Conservation (phyloP, 2,888 invertebrate genomes). For the Ophraella communa region DNA sequence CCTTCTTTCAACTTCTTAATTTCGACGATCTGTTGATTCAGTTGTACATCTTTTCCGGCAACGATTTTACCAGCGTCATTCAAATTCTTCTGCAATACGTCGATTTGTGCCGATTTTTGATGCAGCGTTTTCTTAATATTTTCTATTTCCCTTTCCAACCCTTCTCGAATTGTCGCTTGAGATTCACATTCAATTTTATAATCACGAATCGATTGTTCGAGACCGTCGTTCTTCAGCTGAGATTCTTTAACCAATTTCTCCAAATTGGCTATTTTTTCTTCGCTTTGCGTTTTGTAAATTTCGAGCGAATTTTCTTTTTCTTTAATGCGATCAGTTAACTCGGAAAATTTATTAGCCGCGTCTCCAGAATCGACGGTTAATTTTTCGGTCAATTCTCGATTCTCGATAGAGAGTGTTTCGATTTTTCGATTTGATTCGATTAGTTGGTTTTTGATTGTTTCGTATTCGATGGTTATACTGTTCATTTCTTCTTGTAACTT, state of each 20-base stretch:
- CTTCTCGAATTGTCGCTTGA: slow-evolving; percentile 27
- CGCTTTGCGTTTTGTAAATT: slow-evolving; percentile 42
- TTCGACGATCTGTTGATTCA: slow-evolving; percentile 41
- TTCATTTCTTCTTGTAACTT: slow-evolving; percentile 34
- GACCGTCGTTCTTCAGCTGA: slow-evolving; percentile 9
- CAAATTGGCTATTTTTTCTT: slow-evolving; percentile 46
- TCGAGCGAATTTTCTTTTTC: slow-evolving; percentile 47
- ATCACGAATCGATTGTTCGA: slow-evolving; percentile 22
- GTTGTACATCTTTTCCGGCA: slow-evolving; percentile 31
- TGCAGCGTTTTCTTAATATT: slow-evolving; percentile 27
- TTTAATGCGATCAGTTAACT: slow-evolving; percentile 45
- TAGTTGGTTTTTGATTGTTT: slow-evolving; percentile 32
- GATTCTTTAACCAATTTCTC: slow-evolving; percentile 20
- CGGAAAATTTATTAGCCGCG: slow-evolving; percentile 45
- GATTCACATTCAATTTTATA: slow-evolving; percentile 28
- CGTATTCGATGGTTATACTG: slow-evolving; percentile 28
- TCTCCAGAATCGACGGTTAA: slow-evolving; percentile 45
- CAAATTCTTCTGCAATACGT: slow-evolving; percentile 19
- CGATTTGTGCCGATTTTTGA: slow-evolving; percentile 33
- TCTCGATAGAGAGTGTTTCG: slow-evolving; percentile 51
- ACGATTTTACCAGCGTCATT: slow-evolving; percentile 2
- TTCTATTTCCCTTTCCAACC: slow-evolving; percentile 31
- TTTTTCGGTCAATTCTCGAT: slow-evolving; percentile 57
- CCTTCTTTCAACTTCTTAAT: slow-evolving; percentile 41
- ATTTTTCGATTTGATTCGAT: slow-evolving; percentile 32